Evolutionary conservation across 2,888 invertebrate species (phyloP).

Genomic region (Thereva unica): DNA sequence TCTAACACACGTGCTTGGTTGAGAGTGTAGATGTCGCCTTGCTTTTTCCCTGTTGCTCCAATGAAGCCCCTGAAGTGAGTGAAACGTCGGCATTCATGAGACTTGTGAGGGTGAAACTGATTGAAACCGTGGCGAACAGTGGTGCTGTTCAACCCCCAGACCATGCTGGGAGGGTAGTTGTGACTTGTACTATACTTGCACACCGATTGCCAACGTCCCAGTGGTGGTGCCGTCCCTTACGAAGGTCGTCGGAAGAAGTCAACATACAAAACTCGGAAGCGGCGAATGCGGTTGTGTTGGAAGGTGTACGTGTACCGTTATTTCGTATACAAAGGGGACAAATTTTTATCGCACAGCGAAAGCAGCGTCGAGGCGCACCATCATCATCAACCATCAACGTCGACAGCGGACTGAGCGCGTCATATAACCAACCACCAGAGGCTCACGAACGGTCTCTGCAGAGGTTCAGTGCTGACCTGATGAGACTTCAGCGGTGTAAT

Average conservation of each 20-base stretch:
- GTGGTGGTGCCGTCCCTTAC: conserved; percentile 12
- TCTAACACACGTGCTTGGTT: not conserved
- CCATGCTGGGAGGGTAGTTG: conserved; percentile 14
- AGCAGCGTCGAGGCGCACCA: conserved; percentile 11
- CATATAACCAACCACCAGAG: conserved; percentile 38
- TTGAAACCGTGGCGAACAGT: conserved; percentile 6
- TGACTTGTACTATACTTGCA: conserved; percentile 11
- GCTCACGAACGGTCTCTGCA: conserved; percentile 40
- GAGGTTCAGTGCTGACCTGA: conserved; percentile 31
- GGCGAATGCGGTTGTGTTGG: conserved; percentile 21
- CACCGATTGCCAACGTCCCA: not conserved
- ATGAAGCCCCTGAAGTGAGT: not conserved
- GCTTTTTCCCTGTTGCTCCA: conserved; percentile 2
- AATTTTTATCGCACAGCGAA: conserved; percentile 28
- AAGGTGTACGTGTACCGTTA: conserved; percentile 16
- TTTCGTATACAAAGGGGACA: conserved; percentile 32
- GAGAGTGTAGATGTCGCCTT: not conserved
- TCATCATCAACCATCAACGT: conserved; percentile 9
- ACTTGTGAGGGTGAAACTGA: conserved; percentile 15
- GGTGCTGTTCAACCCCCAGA: conserved; percentile 26
- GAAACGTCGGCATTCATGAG: not conserved
- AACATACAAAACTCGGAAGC: conserved; percentile 10
- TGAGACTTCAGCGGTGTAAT: conserved; percentile 38
- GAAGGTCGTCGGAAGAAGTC: not conserved
- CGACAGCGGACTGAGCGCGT: conserved; percentile 19